Conservation (phyloP, 2,113 vertebrate genomes). For the Antennarius striatus region DNA sequence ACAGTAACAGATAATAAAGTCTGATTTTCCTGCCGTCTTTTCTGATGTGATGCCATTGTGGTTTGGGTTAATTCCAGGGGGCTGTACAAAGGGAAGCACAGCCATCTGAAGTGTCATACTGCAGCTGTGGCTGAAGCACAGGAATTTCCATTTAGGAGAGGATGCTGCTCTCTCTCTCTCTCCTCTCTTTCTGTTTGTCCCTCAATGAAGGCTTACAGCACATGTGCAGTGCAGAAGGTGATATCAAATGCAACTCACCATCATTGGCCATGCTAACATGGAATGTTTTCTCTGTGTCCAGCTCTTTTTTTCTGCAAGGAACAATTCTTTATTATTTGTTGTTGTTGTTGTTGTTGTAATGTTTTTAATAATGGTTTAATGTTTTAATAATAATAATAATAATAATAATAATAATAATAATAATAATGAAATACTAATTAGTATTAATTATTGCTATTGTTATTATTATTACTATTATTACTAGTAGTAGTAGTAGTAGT, state of each 20-base stretch:
- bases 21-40: slow-evolving; percentile 73
- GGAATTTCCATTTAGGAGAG: slow-evolving; percentile 83
- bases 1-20: slow-evolving; percentile 84
- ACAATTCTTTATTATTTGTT: slow-evolving; percentile 4
- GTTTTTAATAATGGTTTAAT: neutral
- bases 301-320: neutral
- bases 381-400: no score
- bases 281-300: slow-evolving; percentile 39
- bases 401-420: no score
- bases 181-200: slow-evolving; percentile 1
- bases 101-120: slow-evolving; percentile 90
- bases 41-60: slow-evolving; percentile 92
- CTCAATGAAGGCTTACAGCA: slow-evolving; percentile 66
- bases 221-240: slow-evolving; percentile 91
- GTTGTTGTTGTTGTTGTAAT: neutral
- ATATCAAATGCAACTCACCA: slow-evolving; percentile 82
- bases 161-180: slow-evolving; percentile 62
- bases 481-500: no score
- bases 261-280: slow-evolving; percentile 28
- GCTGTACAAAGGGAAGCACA: slow-evolving; percentile 86
- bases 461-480: no score
- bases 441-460: no score
- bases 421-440: no score
- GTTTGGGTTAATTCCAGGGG: slow-evolving; percentile 91
- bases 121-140: slow-evolving; percentile 85